Evolutionary conservation across 2,113 vertebrate species (phyloP), one percentile per base, ranked within the genome.

Genomic region (Cyanistes caeruleus): DNA sequence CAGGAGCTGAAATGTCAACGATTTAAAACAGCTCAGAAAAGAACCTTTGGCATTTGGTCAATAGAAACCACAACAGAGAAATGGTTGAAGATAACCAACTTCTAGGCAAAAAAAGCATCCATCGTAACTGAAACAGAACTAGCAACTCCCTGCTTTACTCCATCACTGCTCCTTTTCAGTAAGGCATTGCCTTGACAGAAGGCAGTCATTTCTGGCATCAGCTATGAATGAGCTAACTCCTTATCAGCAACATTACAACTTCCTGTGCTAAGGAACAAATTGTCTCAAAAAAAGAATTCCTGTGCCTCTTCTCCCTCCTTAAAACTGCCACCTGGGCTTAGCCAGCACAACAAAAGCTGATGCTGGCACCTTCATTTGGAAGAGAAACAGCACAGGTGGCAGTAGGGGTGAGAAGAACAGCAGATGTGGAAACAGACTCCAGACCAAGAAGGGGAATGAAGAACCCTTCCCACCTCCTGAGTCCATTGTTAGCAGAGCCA

Each of bases 241-340:
- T 92, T 97, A 94, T 90, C 97, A 81, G 84, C 79, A 77, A 87
- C 94, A 97, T 97, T 96, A 97, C 76, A 94, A 87, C 87, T 98
- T 96, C 95, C 95, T 95, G 84, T 48, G 39, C 90, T 96, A 81
- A 92, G 62, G 91, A 97, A 96, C 68, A 97, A 96, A 97, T 44
- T 23, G 43, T 52, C 55, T 89, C 86, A 52, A 81, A 96, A 95
- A 93, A 83, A 78, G 44, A 94, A 91, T 64, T 93, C 68, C 83
- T 70, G 51, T 13, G 60, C 97, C 83, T 72, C 52, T 85, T 75
- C 58, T 84, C 58, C 89, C 77, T 96, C 83, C 89, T 84, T 28
- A 39, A 46, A 77, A 93, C 48, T 58, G 74, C 74, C 51, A 76
- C 18, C 15, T 16, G 14, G 63, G 51, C 83, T 72, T 77, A 62